phyloP scores from a whole-genome alignment of 2,888 invertebrate species.

The Sarcophaga carnaria region DNA sequence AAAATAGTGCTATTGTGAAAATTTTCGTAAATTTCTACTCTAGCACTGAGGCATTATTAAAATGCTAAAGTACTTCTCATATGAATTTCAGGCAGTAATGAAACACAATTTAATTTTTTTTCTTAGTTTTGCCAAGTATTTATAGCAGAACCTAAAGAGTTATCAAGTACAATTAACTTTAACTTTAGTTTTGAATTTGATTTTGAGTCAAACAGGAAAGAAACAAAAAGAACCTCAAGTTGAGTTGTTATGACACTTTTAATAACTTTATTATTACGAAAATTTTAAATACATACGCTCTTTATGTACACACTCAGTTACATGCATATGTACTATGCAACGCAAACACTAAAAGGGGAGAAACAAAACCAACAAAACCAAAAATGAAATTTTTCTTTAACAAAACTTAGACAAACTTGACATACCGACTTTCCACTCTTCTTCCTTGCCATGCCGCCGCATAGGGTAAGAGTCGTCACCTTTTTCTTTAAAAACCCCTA shows the following conservation, averaged over 20 bases:
- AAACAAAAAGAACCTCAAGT: conserved; percentile 65
- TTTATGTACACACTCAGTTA: no score
- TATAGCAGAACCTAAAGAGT: conserved; percentile 23
- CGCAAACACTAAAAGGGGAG: conserved; percentile 27
- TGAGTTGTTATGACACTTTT: conserved; percentile 81
- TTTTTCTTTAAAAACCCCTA: neutral
- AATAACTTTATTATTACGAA: conserved; percentile 81
- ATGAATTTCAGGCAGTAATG: no score
- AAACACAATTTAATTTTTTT: neutral
- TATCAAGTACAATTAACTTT: conserved; percentile 49
- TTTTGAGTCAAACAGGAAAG: conserved; percentile 43
- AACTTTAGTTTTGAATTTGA: conserved; percentile 53
- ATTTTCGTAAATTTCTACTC: no score
- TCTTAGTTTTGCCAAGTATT: conserved; percentile 19
- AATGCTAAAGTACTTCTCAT: no score
- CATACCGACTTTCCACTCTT: conserved; percentile 25
- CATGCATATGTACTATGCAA: conserved; percentile 36
- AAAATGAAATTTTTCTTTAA: conserved; percentile 61
- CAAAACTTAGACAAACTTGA: conserved; percentile 58
- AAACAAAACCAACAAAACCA: conserved; percentile 42
- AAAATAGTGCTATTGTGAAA: no score
- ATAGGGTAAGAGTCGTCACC: neutral
- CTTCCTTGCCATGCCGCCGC: neutral
- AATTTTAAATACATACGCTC: conserved; percentile 72
- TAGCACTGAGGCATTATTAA: no score